Evolutionary conservation across 2,113 vertebrate genomes (phyloP).

Genomic region (human (Homo sapiens)): DNA sequence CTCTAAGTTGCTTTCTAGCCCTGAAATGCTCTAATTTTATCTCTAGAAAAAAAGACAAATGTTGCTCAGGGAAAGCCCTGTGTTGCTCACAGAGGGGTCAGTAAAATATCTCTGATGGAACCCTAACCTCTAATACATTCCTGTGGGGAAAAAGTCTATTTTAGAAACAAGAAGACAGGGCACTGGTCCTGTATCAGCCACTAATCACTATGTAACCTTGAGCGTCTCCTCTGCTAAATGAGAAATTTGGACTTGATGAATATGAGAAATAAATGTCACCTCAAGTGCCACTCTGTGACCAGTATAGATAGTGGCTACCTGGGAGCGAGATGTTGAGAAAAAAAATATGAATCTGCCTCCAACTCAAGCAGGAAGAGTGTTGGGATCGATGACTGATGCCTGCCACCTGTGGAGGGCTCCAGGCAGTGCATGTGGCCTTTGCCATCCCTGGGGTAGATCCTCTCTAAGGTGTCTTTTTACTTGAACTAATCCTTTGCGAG

Average conservation of each 20-base stretch:
- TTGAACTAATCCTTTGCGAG: neutral
- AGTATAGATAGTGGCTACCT: neutral
- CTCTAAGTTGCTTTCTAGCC: neutral
- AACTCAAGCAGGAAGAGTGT: neutral
- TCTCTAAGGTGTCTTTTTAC: neutral
- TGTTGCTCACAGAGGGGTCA: neutral
- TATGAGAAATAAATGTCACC: neutral
- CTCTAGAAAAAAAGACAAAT: neutral
- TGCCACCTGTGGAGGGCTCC: neutral
- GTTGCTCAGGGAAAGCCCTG: neutral
- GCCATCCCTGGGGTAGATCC: neutral
- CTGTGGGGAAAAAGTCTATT: neutral
- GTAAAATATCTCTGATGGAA: neutral
- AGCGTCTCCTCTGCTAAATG: slow-evolving; percentile 2
- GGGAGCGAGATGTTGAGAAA: neutral
- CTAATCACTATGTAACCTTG: neutral
- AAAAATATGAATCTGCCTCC: neutral
- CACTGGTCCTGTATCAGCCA: neutral
- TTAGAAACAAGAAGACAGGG: neutral
- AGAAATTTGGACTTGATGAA: neutral
- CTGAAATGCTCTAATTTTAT: neutral
- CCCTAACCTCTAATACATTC: neutral
- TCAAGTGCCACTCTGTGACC: neutral
- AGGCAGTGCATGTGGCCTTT: fast-evolving
- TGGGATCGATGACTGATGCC: slow-evolving; percentile 50